phyloP scores from a whole-genome alignment of 2,113 vertebrate genomes.

The Amphilophus citrinellus region DNA sequence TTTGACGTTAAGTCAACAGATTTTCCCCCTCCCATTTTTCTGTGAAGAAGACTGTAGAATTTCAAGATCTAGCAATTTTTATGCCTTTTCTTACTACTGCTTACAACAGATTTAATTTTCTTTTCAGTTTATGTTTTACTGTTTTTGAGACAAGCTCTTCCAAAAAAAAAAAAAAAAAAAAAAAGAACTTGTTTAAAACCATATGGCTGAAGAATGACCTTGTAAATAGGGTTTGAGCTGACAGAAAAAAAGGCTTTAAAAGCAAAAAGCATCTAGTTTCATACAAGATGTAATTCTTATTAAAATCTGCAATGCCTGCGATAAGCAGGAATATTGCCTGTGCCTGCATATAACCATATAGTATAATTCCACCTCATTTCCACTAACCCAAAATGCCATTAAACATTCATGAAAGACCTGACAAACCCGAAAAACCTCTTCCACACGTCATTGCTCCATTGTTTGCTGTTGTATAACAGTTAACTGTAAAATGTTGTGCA shows the following conservation, averaged over 20 bases:
- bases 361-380: neutral
- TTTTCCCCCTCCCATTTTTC: neutral
- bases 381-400: neutral
- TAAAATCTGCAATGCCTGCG: too few relatives aligned
- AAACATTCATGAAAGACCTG: neutral
- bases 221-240: slow-evolving; percentile 4
- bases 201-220: slow-evolving; percentile 37
- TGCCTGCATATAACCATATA: neutral
- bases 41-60: neutral
- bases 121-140: neutral
- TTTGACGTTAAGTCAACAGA: neutral
- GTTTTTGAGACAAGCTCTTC: slow-evolving; percentile 29
- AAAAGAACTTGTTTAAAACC: slow-evolving; percentile 34
- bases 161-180: neutral
- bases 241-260: neutral
- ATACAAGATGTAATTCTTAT: neutral
- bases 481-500: slow-evolving; percentile 16
- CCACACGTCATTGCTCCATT: neutral
- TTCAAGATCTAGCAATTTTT: neutral
- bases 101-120: neutral
- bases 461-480: neutral
- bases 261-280: neutral
- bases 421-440: neutral
- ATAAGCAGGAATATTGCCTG: neutral
- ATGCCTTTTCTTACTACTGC: neutral